Base-by-base conservation (phyloP, 2,888 invertebrate species). In the Volucella bombylans region DNA sequence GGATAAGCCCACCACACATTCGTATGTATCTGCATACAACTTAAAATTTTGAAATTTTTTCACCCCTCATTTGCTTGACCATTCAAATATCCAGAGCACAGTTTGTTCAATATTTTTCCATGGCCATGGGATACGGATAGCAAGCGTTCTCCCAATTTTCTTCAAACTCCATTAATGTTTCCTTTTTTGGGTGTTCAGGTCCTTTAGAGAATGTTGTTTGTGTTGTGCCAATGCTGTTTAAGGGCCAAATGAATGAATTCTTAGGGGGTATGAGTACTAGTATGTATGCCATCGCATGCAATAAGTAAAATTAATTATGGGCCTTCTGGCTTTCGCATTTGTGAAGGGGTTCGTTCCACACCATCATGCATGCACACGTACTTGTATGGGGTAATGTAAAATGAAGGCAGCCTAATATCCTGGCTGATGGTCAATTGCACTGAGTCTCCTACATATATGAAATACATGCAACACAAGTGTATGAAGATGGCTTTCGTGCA, bases 281-380 rank as follows among this genome's bases (percentile, higher is more conserved):
- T 52, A 69, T 65, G 61, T 82, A 77, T 86, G 85, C 87, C 87
- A 89, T 89, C 88, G 88, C 88, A 89, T 89, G 89, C 90, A 89
- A 88, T 88, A 88, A 88, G 88, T 89, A 88, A 89, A 90, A 89
- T 89, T 89, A 89, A 89, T 89, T 90, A 89, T 90, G 88, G 88
- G 88, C 88, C 88, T 89, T 87, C 76, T 87, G 85, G 85, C 81
- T 80, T 77, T 72, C 65, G 47, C 76, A 81, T 77, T 72, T 85
- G 72, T 41, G 62, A 64, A 71, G 67, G 76, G 67, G 72, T 62
- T 47, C 71, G n/a, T 14, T 55, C 72, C 72, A 67, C 59, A 71
- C 80, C 59, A 77, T 57, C 71, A 71, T 72, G 62, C 72, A 79
- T 73, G 64, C 73, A 74, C 67, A 69, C 68, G 55, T 69, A 49